Percentiles rank a stretch among this genome's conserved stretches.
Conservation (phyloP, 2,797 vertebrate species). For the Protonibea diacanthus region DNA sequence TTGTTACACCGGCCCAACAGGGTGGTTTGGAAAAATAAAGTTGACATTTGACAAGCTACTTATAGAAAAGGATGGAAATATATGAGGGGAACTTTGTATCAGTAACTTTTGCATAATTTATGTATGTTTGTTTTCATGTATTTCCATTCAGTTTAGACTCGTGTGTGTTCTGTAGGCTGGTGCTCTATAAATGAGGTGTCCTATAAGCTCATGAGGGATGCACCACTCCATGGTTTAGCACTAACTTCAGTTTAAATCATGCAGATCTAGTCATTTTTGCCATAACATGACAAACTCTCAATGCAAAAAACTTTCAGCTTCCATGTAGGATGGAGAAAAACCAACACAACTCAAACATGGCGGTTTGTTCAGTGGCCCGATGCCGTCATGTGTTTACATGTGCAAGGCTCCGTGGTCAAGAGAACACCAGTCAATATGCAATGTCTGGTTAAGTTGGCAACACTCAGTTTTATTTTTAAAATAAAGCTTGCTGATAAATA, state of each 20-base stretch:
- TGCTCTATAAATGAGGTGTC: not conserved
- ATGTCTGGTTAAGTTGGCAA: no score
- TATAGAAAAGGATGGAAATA: not conserved
- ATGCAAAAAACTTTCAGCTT: not conserved
- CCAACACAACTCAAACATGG: no score
- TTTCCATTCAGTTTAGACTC: not conserved
- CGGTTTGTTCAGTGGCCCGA: no score
- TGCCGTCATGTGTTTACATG: no score
- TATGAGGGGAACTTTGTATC: slow-evolving; percentile 3
- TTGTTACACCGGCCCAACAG: no score
- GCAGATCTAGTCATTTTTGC: not conserved
- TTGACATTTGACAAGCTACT: not conserved
- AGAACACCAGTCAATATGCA: no score
- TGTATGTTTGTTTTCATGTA: not conserved
- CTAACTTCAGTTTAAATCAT: not conserved
- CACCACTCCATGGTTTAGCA: not conserved
- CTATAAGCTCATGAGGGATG: not conserved
- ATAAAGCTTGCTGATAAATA: no score
- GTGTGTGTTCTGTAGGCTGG: not conserved
- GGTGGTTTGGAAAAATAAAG: not conserved
- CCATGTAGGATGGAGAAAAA: not conserved
- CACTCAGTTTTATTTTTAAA: no score
- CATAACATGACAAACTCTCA: no score
- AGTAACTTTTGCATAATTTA: slow-evolving; percentile 8
- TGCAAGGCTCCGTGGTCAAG: no score